These are phyloP conservation scores for Hyposoter didymator DNA, from an alignment of 2,888 invertebrate genomes.

Conservation along the genomic window DNA sequence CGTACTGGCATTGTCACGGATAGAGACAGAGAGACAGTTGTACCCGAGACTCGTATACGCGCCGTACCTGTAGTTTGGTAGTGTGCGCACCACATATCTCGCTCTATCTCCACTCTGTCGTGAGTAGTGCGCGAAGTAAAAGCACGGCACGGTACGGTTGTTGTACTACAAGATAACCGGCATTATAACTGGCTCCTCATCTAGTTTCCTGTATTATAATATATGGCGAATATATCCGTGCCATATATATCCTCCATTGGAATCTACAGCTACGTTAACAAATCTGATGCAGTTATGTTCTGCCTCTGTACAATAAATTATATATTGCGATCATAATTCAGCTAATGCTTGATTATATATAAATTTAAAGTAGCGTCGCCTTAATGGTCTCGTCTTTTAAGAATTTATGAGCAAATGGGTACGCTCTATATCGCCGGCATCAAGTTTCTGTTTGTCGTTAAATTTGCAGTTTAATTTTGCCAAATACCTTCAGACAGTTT, in stretches of 20 bases:
- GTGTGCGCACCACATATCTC: slow-evolving; percentile 41
- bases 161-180: slow-evolving; percentile 80
- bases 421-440: background rate
- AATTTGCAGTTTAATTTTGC: background rate
- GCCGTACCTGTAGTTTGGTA: slow-evolving; percentile 42
- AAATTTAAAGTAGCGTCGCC: background rate
- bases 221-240: slow-evolving; percentile 63
- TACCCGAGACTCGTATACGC: slow-evolving; percentile 51
- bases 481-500: background rate
- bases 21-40: slow-evolving; percentile 47
- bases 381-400: background rate
- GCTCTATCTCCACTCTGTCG: slow-evolving; percentile 52
- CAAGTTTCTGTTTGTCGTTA: background rate
- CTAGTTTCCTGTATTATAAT: slow-evolving; percentile 47
- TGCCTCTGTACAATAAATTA: background rate
- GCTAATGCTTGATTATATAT: background rate
- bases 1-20: slow-evolving; percentile 80
- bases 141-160: slow-evolving; percentile 67
- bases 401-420: background rate
- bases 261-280: slow-evolving; percentile 15
- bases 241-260: slow-evolving; percentile 23
- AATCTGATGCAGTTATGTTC: background rate
- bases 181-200: slow-evolving; percentile 47
- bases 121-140: slow-evolving; percentile 22
- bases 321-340: background rate